These are phyloP conservation scores for Danio kyathit DNA, from an alignment of 2,797 vertebrate species.

Conservation along the genomic window DNA sequence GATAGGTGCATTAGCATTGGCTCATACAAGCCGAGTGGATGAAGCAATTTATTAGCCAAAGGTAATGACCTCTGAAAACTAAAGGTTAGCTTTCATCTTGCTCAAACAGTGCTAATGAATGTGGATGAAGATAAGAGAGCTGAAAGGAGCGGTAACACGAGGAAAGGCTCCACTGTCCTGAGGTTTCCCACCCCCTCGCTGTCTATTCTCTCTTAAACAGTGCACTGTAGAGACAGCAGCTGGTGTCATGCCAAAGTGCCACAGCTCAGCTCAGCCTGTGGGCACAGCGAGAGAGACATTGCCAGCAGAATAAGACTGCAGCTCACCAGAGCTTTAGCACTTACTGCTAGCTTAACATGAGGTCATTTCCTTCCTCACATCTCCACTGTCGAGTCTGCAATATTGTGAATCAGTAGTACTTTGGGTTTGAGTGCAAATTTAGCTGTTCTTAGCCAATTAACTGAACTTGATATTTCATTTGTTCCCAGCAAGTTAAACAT, in stretches of 20 bases:
- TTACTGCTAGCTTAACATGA: slow-evolving; percentile 29
- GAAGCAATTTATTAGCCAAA: slow-evolving; percentile 27
- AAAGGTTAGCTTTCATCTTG: slow-evolving; percentile 43
- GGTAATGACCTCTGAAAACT: slow-evolving; percentile 24
- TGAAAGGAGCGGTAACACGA: slow-evolving; percentile 39
- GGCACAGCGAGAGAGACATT: slow-evolving; percentile 19
- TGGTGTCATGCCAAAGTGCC: slow-evolving; percentile 48
- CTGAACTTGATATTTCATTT: neutral
- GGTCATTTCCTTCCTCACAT: slow-evolving; percentile 39
- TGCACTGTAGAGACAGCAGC: slow-evolving; percentile 36
- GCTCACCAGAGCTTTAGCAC: slow-evolving; percentile 16
- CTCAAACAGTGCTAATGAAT: slow-evolving; percentile 28
- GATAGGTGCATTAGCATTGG: slow-evolving; percentile 15
- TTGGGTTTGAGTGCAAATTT: neutral
- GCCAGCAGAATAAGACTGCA: slow-evolving; percentile 35
- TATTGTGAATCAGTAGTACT: slow-evolving; percentile 16
- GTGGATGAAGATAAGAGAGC: slow-evolving; percentile 27
- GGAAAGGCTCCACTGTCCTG: slow-evolving; percentile 37
- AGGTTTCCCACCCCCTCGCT: slow-evolving; percentile 40
- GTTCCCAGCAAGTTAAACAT: neutral
- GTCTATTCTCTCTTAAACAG: slow-evolving; percentile 45
- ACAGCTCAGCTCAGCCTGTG: slow-evolving; percentile 45
- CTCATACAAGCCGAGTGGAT: slow-evolving; percentile 25
- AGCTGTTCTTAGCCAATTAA: neutral
- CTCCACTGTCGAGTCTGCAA: slow-evolving; percentile 20